A percentile compares a stretch with the other conserved stretches of the same genome.
Evolutionary conservation across 2,797 vertebrate species (phyloP).

Genomic region (Eulemur albifrons): DNA sequence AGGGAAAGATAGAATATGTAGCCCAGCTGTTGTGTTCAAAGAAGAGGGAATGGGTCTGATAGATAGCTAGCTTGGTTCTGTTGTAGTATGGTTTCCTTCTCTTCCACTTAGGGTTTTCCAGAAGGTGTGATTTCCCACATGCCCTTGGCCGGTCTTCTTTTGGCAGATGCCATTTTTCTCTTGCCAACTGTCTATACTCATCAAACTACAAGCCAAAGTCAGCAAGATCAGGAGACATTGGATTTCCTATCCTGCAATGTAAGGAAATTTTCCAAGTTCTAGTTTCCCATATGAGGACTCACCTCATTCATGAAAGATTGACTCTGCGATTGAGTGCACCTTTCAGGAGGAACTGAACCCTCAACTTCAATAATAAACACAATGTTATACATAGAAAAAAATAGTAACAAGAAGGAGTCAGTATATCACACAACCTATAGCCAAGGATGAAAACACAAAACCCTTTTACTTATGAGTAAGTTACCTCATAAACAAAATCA

Average conservation of each 20-base stretch:
- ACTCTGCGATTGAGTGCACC: neutral
- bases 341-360: neutral
- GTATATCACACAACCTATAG: neutral
- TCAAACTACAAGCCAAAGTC: neutral
- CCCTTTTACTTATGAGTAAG: neutral
- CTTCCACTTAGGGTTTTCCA: neutral
- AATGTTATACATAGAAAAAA: neutral
- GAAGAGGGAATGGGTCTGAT: neutral
- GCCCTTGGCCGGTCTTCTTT: neutral
- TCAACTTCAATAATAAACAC: neutral
- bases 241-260: neutral
- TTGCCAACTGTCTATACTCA: neutral
- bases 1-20: neutral
- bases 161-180: neutral
- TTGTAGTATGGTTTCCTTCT: neutral
- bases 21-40: neutral
- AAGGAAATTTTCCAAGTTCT: conserved; percentile 12
- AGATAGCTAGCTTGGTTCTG: neutral
- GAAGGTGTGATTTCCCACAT: neutral
- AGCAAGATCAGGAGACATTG: neutral
- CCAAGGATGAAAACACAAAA: conserved; percentile 13
- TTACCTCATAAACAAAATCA: neutral
- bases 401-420: neutral
- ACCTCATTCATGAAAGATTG: neutral
- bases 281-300: neutral